A percentile compares a stretch with the other conserved stretches of the same genome.
Evolutionary conservation across 2,888 invertebrate species (phyloP).

Genomic region (Germaria angustata): DNA sequence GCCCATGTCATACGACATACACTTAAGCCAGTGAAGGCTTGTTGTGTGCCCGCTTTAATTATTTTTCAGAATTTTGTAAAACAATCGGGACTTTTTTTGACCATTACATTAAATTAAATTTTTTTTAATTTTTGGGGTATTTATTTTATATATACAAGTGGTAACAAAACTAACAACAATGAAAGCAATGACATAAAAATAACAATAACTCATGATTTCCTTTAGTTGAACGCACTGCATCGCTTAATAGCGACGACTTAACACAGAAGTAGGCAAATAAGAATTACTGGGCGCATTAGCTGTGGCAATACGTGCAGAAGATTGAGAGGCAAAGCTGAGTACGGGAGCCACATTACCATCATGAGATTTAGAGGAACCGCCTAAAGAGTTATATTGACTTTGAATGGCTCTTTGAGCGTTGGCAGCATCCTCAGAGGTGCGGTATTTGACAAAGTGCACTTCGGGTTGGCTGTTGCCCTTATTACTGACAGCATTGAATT

Average conservation of each 20-base stretch:
- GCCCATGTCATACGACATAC: too few relatives aligned
- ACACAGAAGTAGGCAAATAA: slow-evolving; percentile 54
- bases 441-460: slow-evolving; percentile 68
- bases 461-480: slow-evolving; percentile 69
- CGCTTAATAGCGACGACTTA: slow-evolving; percentile 36
- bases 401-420: slow-evolving; percentile 76
- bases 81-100: too few relatives aligned
- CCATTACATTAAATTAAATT: too few relatives aligned
- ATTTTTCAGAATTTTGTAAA: too few relatives aligned
- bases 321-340: slow-evolving; percentile 74
- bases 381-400: slow-evolving; percentile 74
- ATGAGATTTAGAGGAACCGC: slow-evolving; percentile 71
- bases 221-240: not conserved
- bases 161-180: too few relatives aligned
- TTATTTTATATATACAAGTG: too few relatives aligned
- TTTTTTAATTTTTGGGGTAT: too few relatives aligned
- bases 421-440: slow-evolving; percentile 76
- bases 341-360: slow-evolving; percentile 76
- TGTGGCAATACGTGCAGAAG: slow-evolving; percentile 65
- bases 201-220: not conserved
- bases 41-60: too few relatives aligned
- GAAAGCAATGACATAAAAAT: not conserved
- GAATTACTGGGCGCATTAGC: slow-evolving; percentile 28
- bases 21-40: too few relatives aligned
- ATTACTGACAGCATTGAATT: slow-evolving; percentile 68